Conservation (phyloP, 2,888 invertebrate genomes). For the Acanthosoma haemorrhoidale region DNA sequence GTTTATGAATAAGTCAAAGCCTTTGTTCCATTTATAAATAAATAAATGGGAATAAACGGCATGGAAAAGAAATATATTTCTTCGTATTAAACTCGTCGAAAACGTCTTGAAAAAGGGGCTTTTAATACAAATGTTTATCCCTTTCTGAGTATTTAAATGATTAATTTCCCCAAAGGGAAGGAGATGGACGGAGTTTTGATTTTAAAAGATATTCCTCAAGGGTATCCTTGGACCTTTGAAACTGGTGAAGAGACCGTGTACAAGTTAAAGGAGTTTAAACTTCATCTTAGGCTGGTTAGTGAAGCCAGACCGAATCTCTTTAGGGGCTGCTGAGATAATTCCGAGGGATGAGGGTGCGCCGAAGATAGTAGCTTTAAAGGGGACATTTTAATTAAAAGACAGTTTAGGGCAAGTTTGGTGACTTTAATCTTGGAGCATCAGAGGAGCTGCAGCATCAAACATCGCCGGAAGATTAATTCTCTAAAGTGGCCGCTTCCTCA, state of each 20-base stretch:
- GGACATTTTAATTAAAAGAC: slow-evolving; percentile 8
- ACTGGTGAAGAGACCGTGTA: background rate
- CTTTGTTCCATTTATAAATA: background rate
- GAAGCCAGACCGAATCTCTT: background rate
- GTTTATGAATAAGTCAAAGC: background rate
- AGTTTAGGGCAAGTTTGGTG: slow-evolving; percentile 1
- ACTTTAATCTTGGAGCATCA: slow-evolving; percentile 1
- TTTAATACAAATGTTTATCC: slow-evolving; percentile 1
- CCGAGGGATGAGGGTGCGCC: background rate
- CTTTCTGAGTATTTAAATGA: slow-evolving; percentile 12
- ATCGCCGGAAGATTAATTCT: background rate
- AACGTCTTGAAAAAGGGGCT: background rate
- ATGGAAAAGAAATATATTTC: slow-evolving; percentile 12
- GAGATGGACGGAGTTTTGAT: background rate
- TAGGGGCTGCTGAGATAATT: background rate
- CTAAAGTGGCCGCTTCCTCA: slow-evolving; percentile 1
- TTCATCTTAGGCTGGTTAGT: slow-evolving; percentile 14
- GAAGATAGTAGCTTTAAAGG: background rate
- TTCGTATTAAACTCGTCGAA: background rate
- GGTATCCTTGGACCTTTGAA: background rate
- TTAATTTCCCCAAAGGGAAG: background rate
- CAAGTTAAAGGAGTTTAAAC: too few relatives aligned
- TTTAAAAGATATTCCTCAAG: slow-evolving; percentile 5
- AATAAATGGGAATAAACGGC: background rate
- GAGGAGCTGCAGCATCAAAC: too few relatives aligned